Base-by-base conservation (phyloP, 2,888 invertebrate genomes). In the Eristalis pertinax region DNA sequence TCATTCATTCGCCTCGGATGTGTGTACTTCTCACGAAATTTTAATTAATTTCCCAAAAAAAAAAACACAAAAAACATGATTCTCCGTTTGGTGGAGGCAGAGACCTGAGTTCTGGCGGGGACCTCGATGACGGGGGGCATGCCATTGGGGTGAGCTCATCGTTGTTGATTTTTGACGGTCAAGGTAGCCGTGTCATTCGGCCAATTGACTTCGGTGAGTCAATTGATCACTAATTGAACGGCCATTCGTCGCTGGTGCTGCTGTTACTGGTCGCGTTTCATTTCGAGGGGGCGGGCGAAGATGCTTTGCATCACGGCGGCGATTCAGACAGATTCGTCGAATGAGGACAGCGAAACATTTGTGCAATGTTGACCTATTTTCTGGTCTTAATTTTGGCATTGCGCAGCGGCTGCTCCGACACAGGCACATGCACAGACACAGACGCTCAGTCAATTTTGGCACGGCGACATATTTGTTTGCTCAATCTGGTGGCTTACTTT, bases 291-390 rank as follows among this genome's bases (percentile, higher is more conserved):
- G 32, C n/a, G 50, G 8, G 1, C 50, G 19, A 50, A 50, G 50
- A 50, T 50, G 4, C 50, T 50, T 19, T 19, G 7, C 60, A 65
- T 65, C 38, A 29, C 43, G 50, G 43, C 43, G 50, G 43, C 35
- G n/a, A n/a, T n/a, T n/a, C n/a, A n/a, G 26, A 29, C 65, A 50
- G 75, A 63, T 41, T 60, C 60, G 24, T 22, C 24, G 15, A 63
- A 74, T 69, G 41, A 29, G 56, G n/a, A 64, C 80, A 74, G 56
- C 58, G 26, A 60, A 69, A 63, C 68, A 75, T 63, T 75, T 81
- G 79, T 81, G 74, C 63, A 75, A 63, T 75, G 63, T 58, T 73
- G 81, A 81, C 80, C 68, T 24, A 63, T 41, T 43, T 76, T 67
- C 26, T 15, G 74, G 1, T 56, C 15, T 60, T 7, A 13, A 15